Conservation (phyloP, 2,797 vertebrate genomes). For the Bradypodion ventrale region DNA sequence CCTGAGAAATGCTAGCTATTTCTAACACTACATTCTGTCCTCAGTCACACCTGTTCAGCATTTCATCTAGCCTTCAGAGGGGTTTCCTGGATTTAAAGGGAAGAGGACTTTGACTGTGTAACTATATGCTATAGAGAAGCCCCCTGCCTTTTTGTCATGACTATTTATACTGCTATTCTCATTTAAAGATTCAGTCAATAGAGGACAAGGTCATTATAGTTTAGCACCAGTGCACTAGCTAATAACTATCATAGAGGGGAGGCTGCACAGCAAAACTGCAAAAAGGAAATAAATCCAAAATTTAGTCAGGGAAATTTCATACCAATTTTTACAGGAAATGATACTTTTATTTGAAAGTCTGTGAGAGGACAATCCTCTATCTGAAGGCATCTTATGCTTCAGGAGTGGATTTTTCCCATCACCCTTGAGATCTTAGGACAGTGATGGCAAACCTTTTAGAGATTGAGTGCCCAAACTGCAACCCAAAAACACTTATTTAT, state of each 20-base stretch:
- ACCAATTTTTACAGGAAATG: no score
- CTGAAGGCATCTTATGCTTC: neutral
- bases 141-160: neutral
- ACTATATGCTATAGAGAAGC: constrained; percentile 32
- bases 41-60: constrained; percentile 14
- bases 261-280: neutral
- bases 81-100: constrained; percentile 48
- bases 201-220: constrained; percentile 27
- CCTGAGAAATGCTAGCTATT: neutral
- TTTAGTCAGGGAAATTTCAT: neutral
- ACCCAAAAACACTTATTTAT: no score
- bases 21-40: constrained; percentile 16
- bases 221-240: neutral
- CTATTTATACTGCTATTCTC: constrained; percentile 41
- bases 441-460: no score
- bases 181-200: constrained; percentile 31
- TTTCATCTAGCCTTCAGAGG: constrained; percentile 19
- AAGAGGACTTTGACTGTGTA: constrained; percentile 28
- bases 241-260: neutral
- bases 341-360: neutral
- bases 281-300: constrained; percentile 30
- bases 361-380: neutral
- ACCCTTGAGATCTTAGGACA: no score
- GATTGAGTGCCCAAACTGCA: no score
- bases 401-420: no score